Evolutionary conservation across 2,888 invertebrate species (phyloP).

Genomic region (Mimachlamys varia): DNA sequence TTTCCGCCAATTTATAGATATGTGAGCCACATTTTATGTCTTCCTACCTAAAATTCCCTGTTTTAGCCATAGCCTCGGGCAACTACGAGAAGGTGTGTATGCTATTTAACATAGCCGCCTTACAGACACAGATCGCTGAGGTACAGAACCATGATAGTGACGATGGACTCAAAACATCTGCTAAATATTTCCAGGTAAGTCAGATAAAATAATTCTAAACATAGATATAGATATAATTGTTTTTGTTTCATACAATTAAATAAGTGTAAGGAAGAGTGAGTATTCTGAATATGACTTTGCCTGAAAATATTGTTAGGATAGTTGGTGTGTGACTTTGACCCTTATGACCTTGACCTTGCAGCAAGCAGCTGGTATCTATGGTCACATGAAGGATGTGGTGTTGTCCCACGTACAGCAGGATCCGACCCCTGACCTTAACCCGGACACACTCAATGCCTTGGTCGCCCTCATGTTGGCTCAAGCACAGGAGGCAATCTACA

Average conservation of each 20-base stretch:
- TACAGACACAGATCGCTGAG: constrained; percentile 94
- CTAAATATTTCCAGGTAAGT: constrained; percentile 93
- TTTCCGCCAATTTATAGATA: no score
- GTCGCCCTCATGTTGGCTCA: constrained; percentile 96
- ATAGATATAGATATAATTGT: no score
- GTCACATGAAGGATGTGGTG: constrained; percentile 88
- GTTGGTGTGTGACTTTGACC: not conserved
- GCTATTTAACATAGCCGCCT: constrained; percentile 96
- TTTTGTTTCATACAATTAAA: no score
- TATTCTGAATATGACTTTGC: no score
- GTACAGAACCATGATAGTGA: constrained; percentile 93
- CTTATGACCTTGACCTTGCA: constrained; percentile 78
- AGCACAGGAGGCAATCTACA: constrained; percentile 98
- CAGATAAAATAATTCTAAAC: not conserved
- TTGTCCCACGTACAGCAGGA: constrained; percentile 93
- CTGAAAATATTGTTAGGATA: no score
- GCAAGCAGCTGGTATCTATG: constrained; percentile 95
- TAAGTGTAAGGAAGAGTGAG: no score
- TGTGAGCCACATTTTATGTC: no score
- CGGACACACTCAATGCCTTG: constrained; percentile 94
- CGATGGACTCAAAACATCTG: constrained; percentile 95
- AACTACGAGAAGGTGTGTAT: constrained; percentile 97
- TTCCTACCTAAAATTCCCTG: constrained; percentile 54
- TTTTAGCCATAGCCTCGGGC: constrained; percentile 92
- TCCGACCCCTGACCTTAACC: constrained; percentile 96